These are phyloP conservation scores for Heliconius sara DNA, from an alignment of 2,888 invertebrate species.

Conservation along the genomic window DNA sequence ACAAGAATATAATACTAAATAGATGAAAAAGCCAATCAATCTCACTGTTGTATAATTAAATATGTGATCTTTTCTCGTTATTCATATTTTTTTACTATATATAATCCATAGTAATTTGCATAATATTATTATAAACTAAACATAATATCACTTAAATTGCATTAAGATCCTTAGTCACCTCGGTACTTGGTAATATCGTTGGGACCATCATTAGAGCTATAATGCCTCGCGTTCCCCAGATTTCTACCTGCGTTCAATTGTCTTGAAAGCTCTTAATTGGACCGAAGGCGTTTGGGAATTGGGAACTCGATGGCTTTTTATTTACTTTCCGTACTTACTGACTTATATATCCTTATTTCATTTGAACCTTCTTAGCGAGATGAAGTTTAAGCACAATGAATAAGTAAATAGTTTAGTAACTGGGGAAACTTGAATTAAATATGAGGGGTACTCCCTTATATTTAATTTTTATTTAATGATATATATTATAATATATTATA, in stretches of 20 bases:
- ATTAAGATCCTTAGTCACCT: conserved; percentile 27
- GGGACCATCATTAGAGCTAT: conserved; percentile 43
- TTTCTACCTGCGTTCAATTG: conserved; percentile 46
- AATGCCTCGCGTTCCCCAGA: conserved; percentile 40
- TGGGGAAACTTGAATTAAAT: background rate
- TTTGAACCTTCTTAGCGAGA: background rate
- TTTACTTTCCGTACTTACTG: conserved; percentile 27
- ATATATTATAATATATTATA: too few relatives aligned
- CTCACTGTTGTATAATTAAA: too few relatives aligned
- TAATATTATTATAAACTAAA: background rate
- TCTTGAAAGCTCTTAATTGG: conserved; percentile 47
- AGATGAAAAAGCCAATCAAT: too few relatives aligned
- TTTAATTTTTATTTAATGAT: too few relatives aligned
- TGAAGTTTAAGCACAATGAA: background rate
- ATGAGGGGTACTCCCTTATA: background rate
- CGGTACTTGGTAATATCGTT: conserved; percentile 32
- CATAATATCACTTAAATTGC: conserved; percentile 24
- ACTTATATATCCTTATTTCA: conserved; percentile 20
- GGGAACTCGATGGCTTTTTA: conserved; percentile 23
- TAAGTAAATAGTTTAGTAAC: background rate
- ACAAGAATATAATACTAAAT: too few relatives aligned
- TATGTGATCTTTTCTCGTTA: too few relatives aligned
- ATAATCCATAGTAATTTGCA: too few relatives aligned
- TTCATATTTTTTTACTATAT: too few relatives aligned
- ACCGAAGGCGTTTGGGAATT: conserved; percentile 36